Evolutionary conservation across 2,888 invertebrate genomes (phyloP), one percentile per base, ranked within the genome.

Genomic region (Patella pellucida): DNA sequence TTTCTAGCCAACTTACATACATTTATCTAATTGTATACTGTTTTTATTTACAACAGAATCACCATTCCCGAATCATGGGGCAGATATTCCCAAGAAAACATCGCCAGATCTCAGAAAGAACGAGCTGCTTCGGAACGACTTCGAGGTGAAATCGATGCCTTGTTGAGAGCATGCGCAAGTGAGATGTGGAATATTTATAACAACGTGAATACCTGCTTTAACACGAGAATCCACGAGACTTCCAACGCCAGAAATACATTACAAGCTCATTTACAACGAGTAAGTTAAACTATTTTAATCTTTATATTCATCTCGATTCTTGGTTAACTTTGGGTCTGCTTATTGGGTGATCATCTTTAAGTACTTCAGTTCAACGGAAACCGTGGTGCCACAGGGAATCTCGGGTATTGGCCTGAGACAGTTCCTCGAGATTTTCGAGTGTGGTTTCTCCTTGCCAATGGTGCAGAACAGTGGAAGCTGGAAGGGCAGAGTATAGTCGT

Each of bases 61-160:
- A 95, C 95, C 87, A 95, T 95, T 81, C 90, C 90, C 4, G 85
- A 87, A 62, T 88, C 89, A 7, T 90, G 90, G 90, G 85, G 86
- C 16, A 81, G 86, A 75, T 90, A 86, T 81, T 88, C 90, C 62
- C 89, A 91, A 74, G 88, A 90, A 78, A 90, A 91, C 79, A 89
- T 90, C 69, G 83, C 85, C 68, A 79, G 90, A n/a, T 89, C 90
- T 19, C 90, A 90, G 81, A 85, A 85, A 70, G 89, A 89, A 78
- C 83, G 90, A 7, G 89, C 89, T 51, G 78, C 83, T 19, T 89
- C 88, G 15, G 89, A 90, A 81, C 78, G 85, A 71, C 83, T 90
- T 15, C 79, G 90, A 27, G 89, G 89, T 41, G 87, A 86, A 79
- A 89, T 90, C 73, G 90, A 91, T 79, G 82, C 85, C 73, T 78